These are phyloP conservation scores for Campoletis raptor DNA, from an alignment of 2,888 invertebrate genomes.

Conservation along the genomic window DNA sequence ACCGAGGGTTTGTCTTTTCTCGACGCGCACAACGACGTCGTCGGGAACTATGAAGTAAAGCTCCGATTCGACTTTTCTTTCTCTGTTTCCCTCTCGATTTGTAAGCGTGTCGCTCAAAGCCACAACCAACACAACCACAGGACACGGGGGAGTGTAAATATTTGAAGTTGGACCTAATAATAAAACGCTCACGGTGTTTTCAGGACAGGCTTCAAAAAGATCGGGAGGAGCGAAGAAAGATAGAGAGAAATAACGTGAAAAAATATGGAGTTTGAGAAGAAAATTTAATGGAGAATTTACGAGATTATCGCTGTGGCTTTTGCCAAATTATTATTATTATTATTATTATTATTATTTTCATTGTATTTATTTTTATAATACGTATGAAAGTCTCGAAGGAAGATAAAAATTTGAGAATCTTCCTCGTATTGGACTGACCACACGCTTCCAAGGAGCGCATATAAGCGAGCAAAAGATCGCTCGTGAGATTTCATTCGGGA, in stretches of 20 bases:
- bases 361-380: constrained; percentile 18
- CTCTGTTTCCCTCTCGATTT: constrained; percentile 1
- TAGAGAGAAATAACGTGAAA: constrained; percentile 8
- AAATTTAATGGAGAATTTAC: constrained; percentile 40
- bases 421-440: constrained; percentile 50
- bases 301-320: constrained; percentile 44
- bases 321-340: constrained; percentile 38
- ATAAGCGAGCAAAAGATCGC: constrained; percentile 62
- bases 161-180: constrained; percentile 82
- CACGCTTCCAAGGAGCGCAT: constrained; percentile 32
- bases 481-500: constrained; percentile 68
- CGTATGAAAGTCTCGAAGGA: constrained; percentile 33
- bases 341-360: constrained; percentile 10
- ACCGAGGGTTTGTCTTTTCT: constrained; percentile 19
- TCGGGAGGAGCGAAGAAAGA: constrained; percentile 9
- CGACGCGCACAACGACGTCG: neutral
- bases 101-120: constrained; percentile 52
- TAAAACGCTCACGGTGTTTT: constrained; percentile 69
- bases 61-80: neutral
- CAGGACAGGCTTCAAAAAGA: constrained; percentile 6
- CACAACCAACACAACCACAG: constrained; percentile 18
- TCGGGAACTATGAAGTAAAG: neutral
- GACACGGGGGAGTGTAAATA: constrained; percentile 76
- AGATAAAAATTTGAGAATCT: constrained; percentile 28
- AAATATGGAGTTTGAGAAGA: constrained; percentile 21